Conservation (phyloP, 2,888 invertebrate species). For the Leucoptera coffeella region DNA sequence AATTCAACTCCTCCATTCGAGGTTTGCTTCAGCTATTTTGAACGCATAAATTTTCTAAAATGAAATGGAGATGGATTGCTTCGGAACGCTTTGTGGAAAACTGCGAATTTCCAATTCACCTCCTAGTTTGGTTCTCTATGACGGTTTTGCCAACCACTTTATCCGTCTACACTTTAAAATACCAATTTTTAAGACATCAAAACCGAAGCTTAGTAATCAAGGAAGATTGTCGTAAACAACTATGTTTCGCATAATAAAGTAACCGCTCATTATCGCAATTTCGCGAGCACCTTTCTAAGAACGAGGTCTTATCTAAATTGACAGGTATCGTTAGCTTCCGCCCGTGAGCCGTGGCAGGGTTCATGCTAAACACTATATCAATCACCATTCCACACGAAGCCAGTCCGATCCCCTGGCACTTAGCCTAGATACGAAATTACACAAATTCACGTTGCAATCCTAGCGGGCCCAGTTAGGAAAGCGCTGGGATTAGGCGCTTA, state of each 20-base stretch:
- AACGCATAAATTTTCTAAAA: neutral
- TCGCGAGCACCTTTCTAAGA: too few species aligned
- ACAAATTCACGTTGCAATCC: conserved; percentile 48
- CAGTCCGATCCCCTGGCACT: conserved; percentile 44
- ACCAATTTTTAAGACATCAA: too few species aligned
- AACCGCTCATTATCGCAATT: too few species aligned
- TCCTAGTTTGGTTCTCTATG: too few species aligned
- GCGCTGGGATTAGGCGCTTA: conserved; percentile 37
- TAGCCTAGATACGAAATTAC: conserved; percentile 51
- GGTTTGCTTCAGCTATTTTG: too few species aligned
- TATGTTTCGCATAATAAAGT: too few species aligned
- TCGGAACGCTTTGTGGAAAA: conserved; percentile 18
- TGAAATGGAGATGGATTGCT: conserved; percentile 20
- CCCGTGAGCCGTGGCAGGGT: conserved; percentile 18
- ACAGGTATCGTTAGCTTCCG: too few species aligned
- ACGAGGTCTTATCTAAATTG: too few species aligned
- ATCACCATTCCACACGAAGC: conserved; percentile 40
- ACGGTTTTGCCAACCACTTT: too few species aligned
- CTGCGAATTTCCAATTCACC: conserved; percentile 24
- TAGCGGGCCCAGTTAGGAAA: conserved; percentile 31
- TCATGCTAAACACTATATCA: conserved; percentile 39
- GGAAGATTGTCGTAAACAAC: too few species aligned
- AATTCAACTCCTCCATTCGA: neutral
- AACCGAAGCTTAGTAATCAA: too few species aligned
- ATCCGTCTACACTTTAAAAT: too few species aligned